These are phyloP conservation scores for Trachelus iudaicus DNA, from an alignment of 2,888 invertebrate genomes.

Conservation along the genomic window DNA sequence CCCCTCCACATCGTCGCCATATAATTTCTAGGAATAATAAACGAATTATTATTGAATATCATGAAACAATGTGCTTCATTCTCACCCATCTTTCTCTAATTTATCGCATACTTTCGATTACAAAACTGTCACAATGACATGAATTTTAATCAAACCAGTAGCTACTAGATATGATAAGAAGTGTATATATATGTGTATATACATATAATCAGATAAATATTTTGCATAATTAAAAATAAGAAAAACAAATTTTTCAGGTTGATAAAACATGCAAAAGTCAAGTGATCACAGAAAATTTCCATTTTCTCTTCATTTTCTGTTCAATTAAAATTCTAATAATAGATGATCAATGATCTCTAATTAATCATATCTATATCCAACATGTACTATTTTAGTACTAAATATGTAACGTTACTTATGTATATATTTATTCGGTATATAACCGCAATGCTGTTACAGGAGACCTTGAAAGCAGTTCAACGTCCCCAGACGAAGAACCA, in stretches of 20 bases:
- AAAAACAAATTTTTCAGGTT: not conserved
- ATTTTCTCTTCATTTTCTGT: too few species aligned
- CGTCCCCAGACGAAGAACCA: not conserved
- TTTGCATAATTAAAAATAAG: not conserved
- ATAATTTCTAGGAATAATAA: conserved; percentile 56
- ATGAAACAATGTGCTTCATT: conserved; percentile 16
- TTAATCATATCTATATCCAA: too few species aligned
- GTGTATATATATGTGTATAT: too few species aligned
- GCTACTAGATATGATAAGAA: not conserved
- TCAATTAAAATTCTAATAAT: too few species aligned
- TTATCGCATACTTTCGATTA: not conserved
- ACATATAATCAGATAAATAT: too few species aligned
- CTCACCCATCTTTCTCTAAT: not conserved
- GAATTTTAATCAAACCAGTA: not conserved
- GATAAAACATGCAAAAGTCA: not conserved
- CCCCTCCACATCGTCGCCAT: conserved; percentile 51
- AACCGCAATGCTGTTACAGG: not conserved
- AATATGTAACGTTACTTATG: too few species aligned
- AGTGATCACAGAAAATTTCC: not conserved
- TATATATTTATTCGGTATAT: too few species aligned
- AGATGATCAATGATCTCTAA: too few species aligned
- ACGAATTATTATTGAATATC: conserved; percentile 50
- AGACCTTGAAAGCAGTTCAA: not conserved
- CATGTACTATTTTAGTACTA: not conserved
- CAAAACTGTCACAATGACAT: not conserved